Conservation (phyloP, 2,888 invertebrate species). For the Baronia brevicornis region DNA sequence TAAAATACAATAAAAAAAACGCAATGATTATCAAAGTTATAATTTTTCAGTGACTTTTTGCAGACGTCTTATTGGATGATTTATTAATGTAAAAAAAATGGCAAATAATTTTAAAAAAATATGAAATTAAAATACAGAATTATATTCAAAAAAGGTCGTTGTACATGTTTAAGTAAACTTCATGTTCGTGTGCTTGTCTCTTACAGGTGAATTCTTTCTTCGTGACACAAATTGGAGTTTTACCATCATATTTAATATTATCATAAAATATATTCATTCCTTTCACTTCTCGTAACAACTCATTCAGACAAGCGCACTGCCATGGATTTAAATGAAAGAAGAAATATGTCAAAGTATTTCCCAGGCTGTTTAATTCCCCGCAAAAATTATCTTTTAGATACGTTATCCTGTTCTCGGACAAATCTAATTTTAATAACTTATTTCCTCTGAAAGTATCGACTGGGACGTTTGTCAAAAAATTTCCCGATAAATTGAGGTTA, state of each 20-base stretch:
- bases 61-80: too few species aligned
- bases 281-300: slow-evolving; percentile 1
- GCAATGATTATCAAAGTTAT: too few species aligned
- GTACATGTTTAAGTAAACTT: neutral
- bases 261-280: neutral
- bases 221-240: neutral
- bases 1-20: too few species aligned
- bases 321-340: slow-evolving; percentile 2
- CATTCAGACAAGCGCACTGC: slow-evolving; percentile 1
- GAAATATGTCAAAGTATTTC: neutral
- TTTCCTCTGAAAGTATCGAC: neutral
- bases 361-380: neutral
- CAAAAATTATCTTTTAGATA: neutral
- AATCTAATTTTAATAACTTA: neutral
- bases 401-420: neutral
- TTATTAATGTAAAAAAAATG: too few species aligned
- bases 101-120: too few species aligned
- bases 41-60: too few species aligned
- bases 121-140: too few species aligned
- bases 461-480: neutral
- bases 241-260: neutral
- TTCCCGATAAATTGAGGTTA: neutral
- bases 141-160: too few species aligned
- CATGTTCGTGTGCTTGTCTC: neutral
- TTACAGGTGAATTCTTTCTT: slow-evolving; percentile 1